phyloP scores from a whole-genome alignment of 2,113 vertebrate species.

The Procavia capensis region DNA sequence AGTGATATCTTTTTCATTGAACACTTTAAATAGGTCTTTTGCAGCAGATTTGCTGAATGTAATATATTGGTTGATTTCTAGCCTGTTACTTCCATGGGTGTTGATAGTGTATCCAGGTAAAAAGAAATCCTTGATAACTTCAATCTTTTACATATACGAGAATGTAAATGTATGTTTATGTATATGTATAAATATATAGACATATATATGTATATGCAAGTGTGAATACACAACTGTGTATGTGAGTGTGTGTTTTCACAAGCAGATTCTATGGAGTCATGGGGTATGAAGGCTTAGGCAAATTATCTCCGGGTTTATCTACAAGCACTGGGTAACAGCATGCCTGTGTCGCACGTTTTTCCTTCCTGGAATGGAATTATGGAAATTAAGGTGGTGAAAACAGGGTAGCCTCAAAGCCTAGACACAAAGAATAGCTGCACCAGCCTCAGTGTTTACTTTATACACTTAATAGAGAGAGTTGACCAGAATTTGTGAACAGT shows the following conservation, averaged over 20 bases:
- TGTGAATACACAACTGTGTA: not conserved
- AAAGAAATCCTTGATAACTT: no score
- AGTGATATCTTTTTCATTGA: no score
- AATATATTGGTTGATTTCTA: no score
- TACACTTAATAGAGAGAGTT: not conserved
- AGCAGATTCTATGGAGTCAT: not conserved
- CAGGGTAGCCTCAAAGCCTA: not conserved
- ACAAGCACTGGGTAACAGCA: not conserved
- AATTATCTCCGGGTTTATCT: not conserved
- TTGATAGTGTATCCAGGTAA: no score
- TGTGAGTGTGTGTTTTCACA: not conserved
- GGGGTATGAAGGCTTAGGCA: not conserved
- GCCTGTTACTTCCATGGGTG: no score
- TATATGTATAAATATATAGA: not conserved
- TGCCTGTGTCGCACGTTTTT: no score
- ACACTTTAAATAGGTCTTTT: no score
- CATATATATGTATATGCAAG: not conserved
- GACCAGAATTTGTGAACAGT: not conserved
- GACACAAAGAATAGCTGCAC: not conserved
- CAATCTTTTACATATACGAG: no score
- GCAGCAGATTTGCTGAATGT: no score
- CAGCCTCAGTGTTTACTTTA: not conserved
- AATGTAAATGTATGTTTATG: not conserved
- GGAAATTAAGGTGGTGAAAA: not conserved
- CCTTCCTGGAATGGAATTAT: no score